Base-by-base conservation (phyloP, 1,140 invertebrate genomes). In the Magallana angulata region DNA sequence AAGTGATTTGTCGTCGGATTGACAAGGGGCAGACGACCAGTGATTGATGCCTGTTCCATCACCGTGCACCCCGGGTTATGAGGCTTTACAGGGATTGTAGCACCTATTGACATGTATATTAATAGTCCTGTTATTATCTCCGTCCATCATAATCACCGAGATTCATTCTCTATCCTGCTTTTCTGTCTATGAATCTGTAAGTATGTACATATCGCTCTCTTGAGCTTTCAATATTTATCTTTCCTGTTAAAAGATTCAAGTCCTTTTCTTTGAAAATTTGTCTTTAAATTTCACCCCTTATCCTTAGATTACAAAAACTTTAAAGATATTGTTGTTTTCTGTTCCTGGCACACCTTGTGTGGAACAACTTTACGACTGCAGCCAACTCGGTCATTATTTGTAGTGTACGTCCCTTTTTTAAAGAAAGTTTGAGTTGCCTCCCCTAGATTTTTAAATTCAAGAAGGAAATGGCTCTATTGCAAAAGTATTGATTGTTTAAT, bases 401-500 rank as follows among this genome's bases (percentile, higher is more conserved):
- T 76, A 48, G 24, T 30, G 18, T 76, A 24, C 24, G n/a, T 30
- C 68, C 30, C 36, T 11, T 76, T 48, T 48, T 48, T 48, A 5
- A 5, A 5, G 24, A 76, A 30, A 36, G 68, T 30, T 76, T 14
- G 30, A 8, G 68, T 76, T 76, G 36, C 68, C 68, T 76, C 24
- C 24, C 68, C 24, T 30, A 76, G 68, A 76, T 76, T 76, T 76
- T 64, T 16, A 16, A 76, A 76, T 30, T 76, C 18, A 30, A 30
- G 24, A 30, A 76, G 68, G 36, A 76, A 76, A 76, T 76, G 68
- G 68, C 36, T 18, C 24, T 76, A 76, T 76, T 12, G 24, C 68
- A 30, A 7, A 24, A 76, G 24, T 76, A 76, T 76, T 76, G 68
- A 76, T 76, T 76, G 68, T 76, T 76, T 18, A n/a, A 64, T 76